Evolutionary conservation across 2,797 vertebrate genomes (phyloP).

Genomic region (Brachyalestes nurse): DNA sequence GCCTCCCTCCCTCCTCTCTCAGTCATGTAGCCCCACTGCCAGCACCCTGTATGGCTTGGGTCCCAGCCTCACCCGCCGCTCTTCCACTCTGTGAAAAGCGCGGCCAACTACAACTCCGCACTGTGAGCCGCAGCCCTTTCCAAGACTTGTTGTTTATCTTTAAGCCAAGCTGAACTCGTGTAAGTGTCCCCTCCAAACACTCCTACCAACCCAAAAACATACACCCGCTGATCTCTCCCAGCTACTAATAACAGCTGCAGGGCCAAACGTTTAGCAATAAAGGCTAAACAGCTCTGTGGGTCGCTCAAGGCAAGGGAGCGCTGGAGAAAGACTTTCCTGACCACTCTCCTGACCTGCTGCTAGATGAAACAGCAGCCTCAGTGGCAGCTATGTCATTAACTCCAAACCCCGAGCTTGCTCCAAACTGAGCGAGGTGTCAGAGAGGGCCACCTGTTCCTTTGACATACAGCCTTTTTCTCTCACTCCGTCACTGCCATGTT

Average conservation of each 20-base stretch:
- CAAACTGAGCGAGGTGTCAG: slow-evolving; percentile 52
- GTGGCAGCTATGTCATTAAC: slow-evolving; percentile 54
- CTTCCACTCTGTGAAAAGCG: slow-evolving; percentile 36
- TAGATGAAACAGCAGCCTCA: slow-evolving; percentile 49
- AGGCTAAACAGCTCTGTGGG: slow-evolving; percentile 48
- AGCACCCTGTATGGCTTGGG: slow-evolving; percentile 63
- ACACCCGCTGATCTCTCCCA: slow-evolving; percentile 45
- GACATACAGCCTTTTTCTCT: slow-evolving; percentile 51
- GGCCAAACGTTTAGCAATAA: slow-evolving; percentile 43
- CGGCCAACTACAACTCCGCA: slow-evolving; percentile 66
- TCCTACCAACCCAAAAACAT: slow-evolving; percentile 25
- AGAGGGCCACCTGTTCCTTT: slow-evolving; percentile 60
- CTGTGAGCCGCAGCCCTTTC: slow-evolving; percentile 54
- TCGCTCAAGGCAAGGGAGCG: slow-evolving; percentile 40
- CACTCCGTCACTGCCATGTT: slow-evolving; percentile 54
- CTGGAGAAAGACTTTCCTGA: slow-evolving; percentile 17
- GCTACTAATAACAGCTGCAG: slow-evolving; percentile 50
- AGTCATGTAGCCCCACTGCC: slow-evolving; percentile 42
- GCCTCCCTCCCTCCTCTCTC: slow-evolving; percentile 24
- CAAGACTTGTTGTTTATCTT: slow-evolving; percentile 68
- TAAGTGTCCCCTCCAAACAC: slow-evolving; percentile 35
- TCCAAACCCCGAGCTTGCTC: slow-evolving; percentile 46
- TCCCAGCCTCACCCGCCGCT: slow-evolving; percentile 61
- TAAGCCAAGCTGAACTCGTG: slow-evolving; percentile 69
- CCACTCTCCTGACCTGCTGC: slow-evolving; percentile 32